Base-by-base conservation (phyloP, 2,888 invertebrate species). In the Drosophila mercatorum region DNA sequence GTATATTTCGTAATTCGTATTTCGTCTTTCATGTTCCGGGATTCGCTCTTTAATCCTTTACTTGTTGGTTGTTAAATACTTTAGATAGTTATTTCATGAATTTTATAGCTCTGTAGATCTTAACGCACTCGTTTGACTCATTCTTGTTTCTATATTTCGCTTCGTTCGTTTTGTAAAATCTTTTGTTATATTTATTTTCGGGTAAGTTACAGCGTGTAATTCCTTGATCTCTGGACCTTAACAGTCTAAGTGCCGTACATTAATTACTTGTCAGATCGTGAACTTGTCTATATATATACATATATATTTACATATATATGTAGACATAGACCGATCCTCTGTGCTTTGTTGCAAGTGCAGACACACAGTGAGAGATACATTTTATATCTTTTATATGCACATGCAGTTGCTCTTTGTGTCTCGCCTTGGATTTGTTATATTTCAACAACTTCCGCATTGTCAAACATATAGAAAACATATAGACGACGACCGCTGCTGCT, bases 371-470 rank as follows among this genome's bases (percentile, higher is more conserved):
- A 46, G 52, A 26, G 49, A 60, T 57, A 75, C 59, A 43, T 75
- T 65, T 66, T 55, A 75, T 74, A 73, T 79, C 72, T 78, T 70
- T 67, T 67, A 51, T 66, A 51, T 71, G 55, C 47, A 65, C 57
- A 67, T 80, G 67, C 82, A 80, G 70, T 89, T 67, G 44, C 68
- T 84, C 86, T 88, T 88, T 86, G 85, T 86, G 85, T 78, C 73
- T 88, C 74, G 78, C 78, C 80, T 84, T 78, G 85, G 75, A 87
- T 88, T 85, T 86, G 85, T 73, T 84, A 83, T 75, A 86, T 83
- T 78, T 74, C 86, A 80, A 83, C 78, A 85, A 74, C 88, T 86
- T 86, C 85, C 85, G 85, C 89, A 83, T 86, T 88, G 86, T 89
- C 89, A 81, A 87, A 83, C 84, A 79, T 76, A 86, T 72, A 71